These are phyloP conservation scores for Anoplolepis gracilipes DNA, from an alignment of 1,140 invertebrate genomes.

Conservation along the genomic window DNA sequence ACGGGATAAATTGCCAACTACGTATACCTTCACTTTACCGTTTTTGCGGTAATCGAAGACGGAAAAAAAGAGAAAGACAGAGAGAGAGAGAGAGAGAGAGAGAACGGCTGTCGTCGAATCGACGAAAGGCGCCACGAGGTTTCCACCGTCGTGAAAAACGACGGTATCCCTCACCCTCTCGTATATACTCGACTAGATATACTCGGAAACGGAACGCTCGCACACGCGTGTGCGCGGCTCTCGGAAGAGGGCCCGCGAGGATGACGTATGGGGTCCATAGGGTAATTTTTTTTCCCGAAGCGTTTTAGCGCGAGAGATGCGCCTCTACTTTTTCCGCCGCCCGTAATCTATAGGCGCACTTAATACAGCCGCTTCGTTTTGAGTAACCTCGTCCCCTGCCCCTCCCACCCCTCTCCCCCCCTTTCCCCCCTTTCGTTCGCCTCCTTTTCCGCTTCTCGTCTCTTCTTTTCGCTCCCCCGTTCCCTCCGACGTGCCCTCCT, in stretches of 20 bases:
- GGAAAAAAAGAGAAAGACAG: neutral
- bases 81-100: neutral
- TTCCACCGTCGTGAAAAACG: conserved; percentile 38
- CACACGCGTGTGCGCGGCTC: neutral
- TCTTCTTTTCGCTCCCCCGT: conserved; percentile 10
- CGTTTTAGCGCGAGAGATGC: conserved; percentile 79
- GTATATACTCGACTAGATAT: neutral
- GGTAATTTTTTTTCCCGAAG: conserved; percentile 77
- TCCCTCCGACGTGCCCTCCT: conserved; percentile 29
- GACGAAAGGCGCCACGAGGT: conserved; percentile 54
- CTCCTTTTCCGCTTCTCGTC: conserved; percentile 35
- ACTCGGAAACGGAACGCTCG: too few relatives aligned
- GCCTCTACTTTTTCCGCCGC: conserved; percentile 74
- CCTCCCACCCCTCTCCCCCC: conserved; percentile 32
- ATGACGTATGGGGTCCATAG: conserved; percentile 77
- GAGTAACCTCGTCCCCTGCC: conserved; percentile 71
- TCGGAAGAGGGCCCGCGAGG: conserved; percentile 42
- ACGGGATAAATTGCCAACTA: conserved; percentile 21
- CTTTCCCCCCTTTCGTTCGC: conserved; percentile 26
- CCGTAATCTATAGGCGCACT: conserved; percentile 85
- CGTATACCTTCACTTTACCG: neutral
- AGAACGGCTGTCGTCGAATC: neutral
- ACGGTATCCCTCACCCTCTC: neutral
- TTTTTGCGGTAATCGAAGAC: conserved; percentile 1
- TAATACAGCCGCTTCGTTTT: conserved; percentile 83